Conservation (phyloP, 1,140 invertebrate genomes). For the Nasonia vitripennis region DNA sequence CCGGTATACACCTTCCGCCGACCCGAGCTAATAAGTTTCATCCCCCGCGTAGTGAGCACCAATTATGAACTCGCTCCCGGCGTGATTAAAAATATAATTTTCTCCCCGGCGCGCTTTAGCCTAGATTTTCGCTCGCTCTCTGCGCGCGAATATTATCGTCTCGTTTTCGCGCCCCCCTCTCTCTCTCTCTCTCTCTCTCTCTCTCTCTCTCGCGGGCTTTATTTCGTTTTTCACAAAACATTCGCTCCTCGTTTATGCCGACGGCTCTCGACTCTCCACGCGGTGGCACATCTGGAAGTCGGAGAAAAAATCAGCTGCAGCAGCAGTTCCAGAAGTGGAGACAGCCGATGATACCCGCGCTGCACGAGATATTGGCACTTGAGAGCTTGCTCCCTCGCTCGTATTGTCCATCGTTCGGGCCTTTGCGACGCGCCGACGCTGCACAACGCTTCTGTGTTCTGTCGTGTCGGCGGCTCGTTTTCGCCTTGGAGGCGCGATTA, state of each 20-base stretch:
- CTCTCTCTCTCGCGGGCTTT: neutral
- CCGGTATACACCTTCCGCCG: slow-evolving; percentile 52
- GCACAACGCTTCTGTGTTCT: slow-evolving; percentile 55
- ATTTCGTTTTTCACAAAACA: neutral
- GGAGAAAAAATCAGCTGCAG: neutral
- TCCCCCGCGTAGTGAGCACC: slow-evolving; percentile 74
- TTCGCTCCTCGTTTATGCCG: neutral
- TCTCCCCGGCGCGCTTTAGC: slow-evolving; percentile 24
- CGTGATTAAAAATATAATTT: slow-evolving; percentile 69
- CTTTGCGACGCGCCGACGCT: slow-evolving; percentile 61
- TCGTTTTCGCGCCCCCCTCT: neutral
- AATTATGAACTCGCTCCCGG: slow-evolving; percentile 72
- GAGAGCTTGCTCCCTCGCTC: neutral
- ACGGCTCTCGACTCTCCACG: neutral
- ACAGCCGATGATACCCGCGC: slow-evolving; percentile 51
- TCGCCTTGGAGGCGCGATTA: neutral
- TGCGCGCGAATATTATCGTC: slow-evolving; percentile 31
- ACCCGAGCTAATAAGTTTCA: slow-evolving; percentile 72
- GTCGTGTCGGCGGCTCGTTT: neutral
- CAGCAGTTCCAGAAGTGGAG: slow-evolving; percentile 18
- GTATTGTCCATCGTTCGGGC: slow-evolving; percentile 21
- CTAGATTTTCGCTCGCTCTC: neutral
- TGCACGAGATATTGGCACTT: slow-evolving; percentile 51
- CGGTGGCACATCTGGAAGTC: slow-evolving; percentile 5
- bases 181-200: too few species aligned